Evolutionary conservation across 2,888 invertebrate species (phyloP).

Genomic region (Cinara cedri): DNA sequence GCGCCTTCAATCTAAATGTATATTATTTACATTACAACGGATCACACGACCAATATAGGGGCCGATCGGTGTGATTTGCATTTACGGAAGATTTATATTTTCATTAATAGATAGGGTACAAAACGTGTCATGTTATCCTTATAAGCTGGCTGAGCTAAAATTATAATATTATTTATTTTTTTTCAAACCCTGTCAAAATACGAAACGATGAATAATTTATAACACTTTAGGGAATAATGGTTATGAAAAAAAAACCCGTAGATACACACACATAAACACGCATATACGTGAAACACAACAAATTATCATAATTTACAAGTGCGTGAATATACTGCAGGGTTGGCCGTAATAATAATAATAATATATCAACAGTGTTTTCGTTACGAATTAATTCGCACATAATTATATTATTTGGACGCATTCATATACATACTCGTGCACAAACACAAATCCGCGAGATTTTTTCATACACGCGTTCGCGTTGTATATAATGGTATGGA

Average conservation of each 20-base stretch:
- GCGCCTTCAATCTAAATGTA: no score
- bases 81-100: background rate
- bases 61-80: background rate
- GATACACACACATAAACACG: background rate
- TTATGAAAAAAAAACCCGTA: no score
- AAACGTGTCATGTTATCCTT: background rate
- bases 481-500: no score
- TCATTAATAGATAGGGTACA: no score
- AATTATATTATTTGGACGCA: background rate
- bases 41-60: no score
- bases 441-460: background rate
- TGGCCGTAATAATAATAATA: no score
- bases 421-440: no score
- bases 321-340: background rate
- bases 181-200: constrained; percentile 11
- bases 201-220: constrained; percentile 21
- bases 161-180: no score
- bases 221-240: no score
- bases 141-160: background rate
- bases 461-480: no score
- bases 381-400: background rate
- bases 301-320: background rate
- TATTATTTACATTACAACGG: no score
- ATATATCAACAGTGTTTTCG: background rate
- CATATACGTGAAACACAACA: background rate